Evolutionary conservation across 2,797 vertebrate species (phyloP), one percentile per base, ranked within the genome.

Genomic region (Acrossocheilus fasciatus): DNA sequence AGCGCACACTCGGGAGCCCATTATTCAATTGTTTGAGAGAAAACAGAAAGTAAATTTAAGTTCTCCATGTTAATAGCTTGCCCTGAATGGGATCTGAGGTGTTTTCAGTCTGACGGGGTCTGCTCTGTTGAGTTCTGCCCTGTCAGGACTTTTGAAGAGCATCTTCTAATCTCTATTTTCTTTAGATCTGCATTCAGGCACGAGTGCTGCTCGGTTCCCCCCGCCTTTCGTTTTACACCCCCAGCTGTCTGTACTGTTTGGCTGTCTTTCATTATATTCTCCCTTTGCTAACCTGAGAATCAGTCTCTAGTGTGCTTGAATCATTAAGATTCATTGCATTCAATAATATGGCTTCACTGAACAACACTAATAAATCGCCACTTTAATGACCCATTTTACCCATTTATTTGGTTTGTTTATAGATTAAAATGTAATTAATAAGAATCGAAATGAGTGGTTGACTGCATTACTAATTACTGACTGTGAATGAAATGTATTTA

Each of bases 151-250:
- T 91, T 86, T 86, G 85, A 90, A 91, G 90, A 89, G 76, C 86
- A 91, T 91, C 88, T 89, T 90, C 87, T 92, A 93, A 89, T 93
- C 91, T 91, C 15, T 86, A 84, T 85, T 92, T 92, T 92, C 85
- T 91, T 90, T 74, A 85, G 82, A 81, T 87, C 45, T 81, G 81
- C 87, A 84, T 73, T 79, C 84, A 86, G 80, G 77, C 69, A 88
- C 80, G 86, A 82, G 88, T 90, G 82, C 83, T 64, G 66, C 45
- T 79, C 30, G 76, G 41, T 57, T 86, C 81, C 43, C 20, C 75
- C 83, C n/a, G 17, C 69, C 41, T 17, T 88, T 82, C 81, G 59
- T 86, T 76, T 87, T 39, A 83, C 82, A 89, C 78, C 89, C 85
- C 82, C 72, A 62, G 75, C 69, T 87, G 57, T 84, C 82, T 3